A percentile compares a stretch with the other conserved stretches of the same genome.
phyloP scores from a whole-genome alignment of 2,797 vertebrate species.

The Esox lucius region DNA sequence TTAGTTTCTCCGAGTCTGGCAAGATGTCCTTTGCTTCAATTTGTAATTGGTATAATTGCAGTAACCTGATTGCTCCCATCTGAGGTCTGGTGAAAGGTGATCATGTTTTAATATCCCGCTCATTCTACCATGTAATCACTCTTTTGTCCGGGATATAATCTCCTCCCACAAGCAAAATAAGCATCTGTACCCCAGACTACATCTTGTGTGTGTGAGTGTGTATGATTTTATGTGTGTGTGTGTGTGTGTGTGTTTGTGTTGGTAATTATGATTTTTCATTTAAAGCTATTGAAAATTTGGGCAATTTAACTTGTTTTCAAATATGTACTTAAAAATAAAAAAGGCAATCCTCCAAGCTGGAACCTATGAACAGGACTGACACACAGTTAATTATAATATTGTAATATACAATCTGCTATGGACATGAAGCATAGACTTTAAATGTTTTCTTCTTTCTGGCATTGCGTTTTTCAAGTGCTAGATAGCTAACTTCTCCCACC shows the following conservation, averaged over 20 bases:
- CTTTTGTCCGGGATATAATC: background rate
- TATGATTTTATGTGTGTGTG: background rate
- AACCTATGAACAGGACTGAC: no score
- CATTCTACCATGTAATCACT: conserved; percentile 9
- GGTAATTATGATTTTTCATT: no score
- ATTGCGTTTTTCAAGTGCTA: no score
- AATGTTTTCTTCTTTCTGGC: no score
- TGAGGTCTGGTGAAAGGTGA: background rate
- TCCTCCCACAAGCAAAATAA: background rate
- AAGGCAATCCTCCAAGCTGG: no score
- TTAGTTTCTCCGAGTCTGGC: background rate
- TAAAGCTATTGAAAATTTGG: no score
- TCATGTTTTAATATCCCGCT: conserved; percentile 1
- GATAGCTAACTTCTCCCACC: no score
- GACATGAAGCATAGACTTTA: no score
- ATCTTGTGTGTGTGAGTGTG: background rate
- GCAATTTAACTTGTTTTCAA: no score
- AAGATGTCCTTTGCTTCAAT: background rate
- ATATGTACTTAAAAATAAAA: no score
- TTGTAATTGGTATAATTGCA: background rate
- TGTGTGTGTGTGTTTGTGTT: conserved; percentile 3
- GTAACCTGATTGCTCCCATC: background rate
- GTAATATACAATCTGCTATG: no score
- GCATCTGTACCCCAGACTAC: background rate
- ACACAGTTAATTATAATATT: no score